phyloP scores from a whole-genome alignment of 2,888 invertebrate genomes.

The Rhamphomyia laevipes region DNA sequence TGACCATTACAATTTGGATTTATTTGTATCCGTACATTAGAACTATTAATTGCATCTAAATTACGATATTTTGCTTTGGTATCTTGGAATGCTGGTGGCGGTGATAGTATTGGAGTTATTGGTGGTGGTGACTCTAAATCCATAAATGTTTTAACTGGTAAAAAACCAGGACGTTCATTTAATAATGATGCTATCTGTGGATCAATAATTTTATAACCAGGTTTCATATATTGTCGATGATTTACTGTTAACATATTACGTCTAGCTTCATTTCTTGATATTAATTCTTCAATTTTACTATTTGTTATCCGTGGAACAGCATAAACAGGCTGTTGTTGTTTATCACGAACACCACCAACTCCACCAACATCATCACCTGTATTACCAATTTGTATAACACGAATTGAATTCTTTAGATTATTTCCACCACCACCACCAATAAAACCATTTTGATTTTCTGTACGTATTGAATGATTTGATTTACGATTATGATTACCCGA shows the following conservation, averaged over 20 bases:
- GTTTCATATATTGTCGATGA: slow-evolving; percentile 22
- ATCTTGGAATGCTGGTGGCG: slow-evolving; percentile 58
- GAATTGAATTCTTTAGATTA: slow-evolving; percentile 21
- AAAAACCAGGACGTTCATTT: slow-evolving; percentile 36
- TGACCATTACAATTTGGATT: slow-evolving; percentile 20
- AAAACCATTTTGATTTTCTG: slow-evolving; percentile 23
- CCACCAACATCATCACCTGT: slow-evolving; percentile 12
- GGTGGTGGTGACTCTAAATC: slow-evolving; percentile 46
- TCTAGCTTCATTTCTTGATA: slow-evolving; percentile 33
- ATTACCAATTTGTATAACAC: slow-evolving; percentile 27
- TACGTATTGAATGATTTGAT: slow-evolving; percentile 11
- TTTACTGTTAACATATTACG: slow-evolving; percentile 13
- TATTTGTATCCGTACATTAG: slow-evolving; percentile 16
- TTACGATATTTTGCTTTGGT: slow-evolving; percentile 27
- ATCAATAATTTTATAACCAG: slow-evolving; percentile 33
- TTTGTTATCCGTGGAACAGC: slow-evolving; percentile 25
- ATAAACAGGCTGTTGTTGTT: slow-evolving; percentile 18
- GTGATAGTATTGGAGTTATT: slow-evolving; percentile 57
- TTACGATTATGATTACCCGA: slow-evolving; percentile 20
- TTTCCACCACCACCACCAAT: slow-evolving; percentile 1
- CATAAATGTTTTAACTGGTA: slow-evolving; percentile 32
- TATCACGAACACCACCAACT: slow-evolving; percentile 9
- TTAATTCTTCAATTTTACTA: slow-evolving; percentile 37
- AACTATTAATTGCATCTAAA: neutral
- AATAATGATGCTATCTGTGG: slow-evolving; percentile 33